Conservation (phyloP, 2,113 vertebrate species). For the Labeo rohita region DNA sequence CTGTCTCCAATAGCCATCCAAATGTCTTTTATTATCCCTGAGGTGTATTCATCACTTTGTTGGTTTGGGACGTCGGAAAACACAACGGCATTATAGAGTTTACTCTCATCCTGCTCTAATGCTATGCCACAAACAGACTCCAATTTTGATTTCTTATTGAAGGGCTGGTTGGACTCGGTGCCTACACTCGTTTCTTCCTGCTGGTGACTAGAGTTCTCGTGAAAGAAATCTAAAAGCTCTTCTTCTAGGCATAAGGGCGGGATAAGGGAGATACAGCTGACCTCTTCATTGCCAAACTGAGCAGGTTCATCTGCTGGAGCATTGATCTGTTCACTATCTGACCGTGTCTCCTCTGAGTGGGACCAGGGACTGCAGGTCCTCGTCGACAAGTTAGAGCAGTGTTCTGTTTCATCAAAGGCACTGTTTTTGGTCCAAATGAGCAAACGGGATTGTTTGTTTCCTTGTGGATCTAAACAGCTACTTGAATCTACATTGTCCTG, state of each 20-base stretch:
- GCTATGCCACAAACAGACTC: conserved; percentile 98
- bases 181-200: conserved; percentile 80
- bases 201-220: conserved; percentile 81
- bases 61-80: conserved; percentile 83
- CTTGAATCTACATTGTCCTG: conserved; percentile 88
- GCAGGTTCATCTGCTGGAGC: conserved; percentile 87
- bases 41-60: conserved; percentile 88
- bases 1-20: conserved; percentile 90
- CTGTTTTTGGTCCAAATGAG: conserved; percentile 99
- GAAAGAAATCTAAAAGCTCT: conserved; percentile 93
- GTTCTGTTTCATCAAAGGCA: conserved; percentile 99
- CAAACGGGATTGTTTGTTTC: conserved; percentile 98
- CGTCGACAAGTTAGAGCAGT: conserved; percentile 99
- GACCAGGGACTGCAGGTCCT: conserved; percentile 99
- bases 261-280: conserved; percentile 88
- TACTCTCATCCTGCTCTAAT: conserved; percentile 87
- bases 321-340: conserved; percentile 91
- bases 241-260: conserved; percentile 90
- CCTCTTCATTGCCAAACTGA: conserved; percentile 86
- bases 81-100: conserved; percentile 81
- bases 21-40: conserved; percentile 97
- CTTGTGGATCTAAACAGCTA: conserved; percentile 89
- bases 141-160: conserved; percentile 94
- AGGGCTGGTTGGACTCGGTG: conserved; percentile 82
- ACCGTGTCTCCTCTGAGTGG: conserved; percentile 97